Base-by-base conservation (phyloP, 2,888 invertebrate genomes). In the Dusona sp. region DNA sequence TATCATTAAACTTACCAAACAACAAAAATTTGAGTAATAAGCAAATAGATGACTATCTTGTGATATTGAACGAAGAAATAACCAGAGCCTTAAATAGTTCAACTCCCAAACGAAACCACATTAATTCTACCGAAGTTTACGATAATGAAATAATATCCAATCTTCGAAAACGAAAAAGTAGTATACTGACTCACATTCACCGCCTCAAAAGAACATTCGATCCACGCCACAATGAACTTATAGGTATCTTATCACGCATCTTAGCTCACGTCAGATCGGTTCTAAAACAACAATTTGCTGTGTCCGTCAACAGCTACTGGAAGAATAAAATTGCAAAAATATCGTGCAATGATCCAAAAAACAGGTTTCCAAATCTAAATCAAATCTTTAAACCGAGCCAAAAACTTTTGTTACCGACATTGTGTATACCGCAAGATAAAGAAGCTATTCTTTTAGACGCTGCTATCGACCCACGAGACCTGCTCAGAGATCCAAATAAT, bases 351-450 rank as follows among this genome's bases (percentile, higher is more conserved):
- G 70, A 80, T 25, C 9, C 70, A 22, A 38, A 51, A 36, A 83
- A 70, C 13, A 82, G 80, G 68, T 86, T 86, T 19, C 83, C 80
- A 1, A 51, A 45, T 9, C 1, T 86, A 1, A 86, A 83, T 22
- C 73, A 75, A 48, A 74, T 86, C 16, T 80, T 86, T 22, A 45
- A 80, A 11, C 33, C 75, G 11, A 86, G 80, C n/a, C 22, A 42
- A 22, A 16, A 54, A 13, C 22, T 67, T 0, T 51, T 48, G 22
- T 57, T 85, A 1, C 73, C 77, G 0, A 84, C 75, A 19, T 25
- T 81, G 8, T 8, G 7, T 8, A 72, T 77, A 19, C 38, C 77
- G 1, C 36, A 36, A n/a, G 48, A 54, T 6, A 68, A 68, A 51
- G 33, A 8, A 9, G 16, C 16, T 16, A 64, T 85, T 9, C 42